Base-by-base conservation (phyloP, 2,888 invertebrate genomes). In the Spialia ferax region DNA sequence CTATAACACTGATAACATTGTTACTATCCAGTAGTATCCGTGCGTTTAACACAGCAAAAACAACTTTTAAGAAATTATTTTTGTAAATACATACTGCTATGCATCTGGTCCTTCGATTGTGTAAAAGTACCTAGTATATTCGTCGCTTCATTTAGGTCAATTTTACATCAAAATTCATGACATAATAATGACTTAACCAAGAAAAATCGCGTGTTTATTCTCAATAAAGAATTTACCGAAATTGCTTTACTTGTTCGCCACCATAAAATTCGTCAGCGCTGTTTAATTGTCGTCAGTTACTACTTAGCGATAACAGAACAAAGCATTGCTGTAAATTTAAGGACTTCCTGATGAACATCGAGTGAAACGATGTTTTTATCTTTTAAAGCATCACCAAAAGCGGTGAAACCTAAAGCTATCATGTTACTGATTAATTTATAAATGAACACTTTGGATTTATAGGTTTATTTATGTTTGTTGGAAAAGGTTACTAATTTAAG, bases 341-440 rank as follows among this genome's bases (percentile, higher is more conserved):
- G 48, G 64, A 55, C 63, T 70, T 59, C 48, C 67, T 57, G 71
- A 72, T 74, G 71, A 74, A 71, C 70, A 68, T 72, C 68, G 56
- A 71, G 71, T 75, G 75, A 75, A 80, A 76, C 74, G 77, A 81
- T 81, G 77, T 78, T 77, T 75, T 75, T 75, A 75, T 79, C 79
- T 73, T 23, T 2, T n/a, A 52, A 48, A 48, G 20, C 4, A 13
- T 8, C 26, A n/a, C 45, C 56, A 1, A 57, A 23, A 50, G 57
- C 54, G 2, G 13, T 1, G 15, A 22, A 23, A 32, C 23, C 48
- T 50, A 22, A 48, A 15, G 48, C 32, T 38, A 26, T 5, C 7
- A 18, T 26, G 5, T 26, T n/a, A n/a, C n/a, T n/a, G n/a, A n/a
- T n/a, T n/a, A n/a, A n/a, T n/a, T n/a, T n/a, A n/a, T n/a, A n/a